Base-by-base conservation (phyloP, 92 coral and sea anemone species). In the Umimayanthus kanabou region DNA sequence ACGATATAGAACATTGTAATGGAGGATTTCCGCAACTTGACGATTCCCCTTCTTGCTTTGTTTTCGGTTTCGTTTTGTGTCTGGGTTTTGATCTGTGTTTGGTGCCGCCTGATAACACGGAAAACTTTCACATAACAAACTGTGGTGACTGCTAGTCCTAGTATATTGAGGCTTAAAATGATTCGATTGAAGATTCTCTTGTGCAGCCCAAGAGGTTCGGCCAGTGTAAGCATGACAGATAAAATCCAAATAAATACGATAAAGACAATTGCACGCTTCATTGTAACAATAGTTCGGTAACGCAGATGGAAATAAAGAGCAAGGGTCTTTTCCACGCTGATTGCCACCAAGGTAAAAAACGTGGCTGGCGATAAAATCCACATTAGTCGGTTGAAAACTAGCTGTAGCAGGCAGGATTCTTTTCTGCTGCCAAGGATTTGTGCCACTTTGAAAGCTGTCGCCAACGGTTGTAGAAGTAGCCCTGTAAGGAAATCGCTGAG, bases 1-100 rank as follows among this genome's bases (percentile, higher is more conserved):
- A 94, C 82, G 9, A 94, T 89, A 15, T 77, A 88, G 14, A 88
- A 69, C 98, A 94, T 94, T 13, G 95, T 93, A 8, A 90, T 42
- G n/a, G 98, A 91, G 0, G 98, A 94, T 42, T 91, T 94, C 40
- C 90, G 90, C 86, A 93, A 85, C 13, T 90, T 90, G 8, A 82
- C 61, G 0, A 93, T 66, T 2, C 29, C 84, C 47, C 33, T 0
- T 45, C 73, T 13, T 11, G 57, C 75, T 45, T 78, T 15, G 6
- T n/a, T 88, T 15, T 26, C 85, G 43, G 37, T 71, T 58, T 70
- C 79, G 7, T 73, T 79, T 55, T 79, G 88, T 7, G 47, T 28
- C 30, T 81, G 89, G 39, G 39, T 78, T 18, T 73, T 84, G 14
- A 93, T 94, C 85, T 93, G 90, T 6, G 25, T 39, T 79, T 90